A percentile compares a stretch with the other conserved stretches of the same genome.
phyloP scores from a whole-genome alignment of 2,888 invertebrate species.

The Lottia gigantea region DNA sequence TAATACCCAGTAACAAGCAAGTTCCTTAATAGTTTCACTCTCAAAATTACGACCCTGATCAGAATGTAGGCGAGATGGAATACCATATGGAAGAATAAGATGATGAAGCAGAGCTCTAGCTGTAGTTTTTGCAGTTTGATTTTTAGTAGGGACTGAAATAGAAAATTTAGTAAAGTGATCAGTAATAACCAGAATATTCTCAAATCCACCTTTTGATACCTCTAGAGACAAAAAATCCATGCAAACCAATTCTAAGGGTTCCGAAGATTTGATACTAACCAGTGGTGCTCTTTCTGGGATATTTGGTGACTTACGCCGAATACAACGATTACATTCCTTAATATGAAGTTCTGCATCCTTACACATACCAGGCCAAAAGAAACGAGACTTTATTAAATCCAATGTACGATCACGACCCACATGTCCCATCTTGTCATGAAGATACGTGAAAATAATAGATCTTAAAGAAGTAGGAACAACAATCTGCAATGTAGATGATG shows the following conservation, averaged over 20 bases:
- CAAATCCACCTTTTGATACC: not conserved
- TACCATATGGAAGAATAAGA: not conserved
- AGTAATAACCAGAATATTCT: not conserved
- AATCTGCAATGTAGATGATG: not conserved
- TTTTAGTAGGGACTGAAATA: not conserved
- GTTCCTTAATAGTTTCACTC: not conserved
- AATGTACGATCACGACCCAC: constrained; percentile 25
- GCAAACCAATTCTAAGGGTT: constrained; percentile 26
- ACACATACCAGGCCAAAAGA: constrained; percentile 27
- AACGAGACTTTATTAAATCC: constrained; percentile 15
- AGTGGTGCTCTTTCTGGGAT: constrained; percentile 18
- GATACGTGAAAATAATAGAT: constrained; percentile 16
- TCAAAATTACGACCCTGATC: constrained; percentile 6
- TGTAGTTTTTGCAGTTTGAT: constrained; percentile 1
- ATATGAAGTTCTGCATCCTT: constrained; percentile 15
- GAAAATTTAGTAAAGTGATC: not conserved
- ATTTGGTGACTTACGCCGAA: constrained; percentile 14
- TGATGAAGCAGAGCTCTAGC: not conserved
- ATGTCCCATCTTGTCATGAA: constrained; percentile 29
- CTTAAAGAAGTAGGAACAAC: constrained; percentile 18
- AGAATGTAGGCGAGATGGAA: not conserved
- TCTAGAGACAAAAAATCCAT: not conserved
- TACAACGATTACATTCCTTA: constrained; percentile 17
- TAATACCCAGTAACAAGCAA: not conserved
- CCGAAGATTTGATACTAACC: constrained; percentile 17